Evolutionary conservation across 1,140 invertebrate species (phyloP), one percentile per base, ranked within the genome.

Genomic region (Batillaria attramentaria): DNA sequence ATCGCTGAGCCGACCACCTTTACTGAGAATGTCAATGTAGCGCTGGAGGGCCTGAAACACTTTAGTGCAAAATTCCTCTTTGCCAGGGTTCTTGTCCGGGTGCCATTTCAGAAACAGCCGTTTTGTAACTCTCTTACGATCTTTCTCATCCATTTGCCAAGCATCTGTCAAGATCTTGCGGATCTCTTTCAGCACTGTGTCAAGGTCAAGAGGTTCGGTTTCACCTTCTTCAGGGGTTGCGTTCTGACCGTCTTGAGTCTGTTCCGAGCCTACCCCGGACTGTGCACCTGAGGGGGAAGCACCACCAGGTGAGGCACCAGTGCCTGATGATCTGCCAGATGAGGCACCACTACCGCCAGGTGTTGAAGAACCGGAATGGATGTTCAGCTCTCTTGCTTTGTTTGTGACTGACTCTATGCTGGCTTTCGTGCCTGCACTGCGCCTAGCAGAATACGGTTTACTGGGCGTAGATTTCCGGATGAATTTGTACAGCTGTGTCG

Each of bases 31-130:
- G 2, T 69, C 31, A n/a, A 86, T 66, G 6, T 80, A 50, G 37
- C 37, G 65, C 35, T 81, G 70, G 31, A 87, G 86, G 69, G 77
- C 81, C 33, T 89, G 82, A 33, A 84, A 87, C 10, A 89, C 79
- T 65, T 84, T 78, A 2, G 79, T 86, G 28, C 84, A 81, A 35
- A 86, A 73, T 13, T 83, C 65, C 82, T 87, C 81, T 65, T 85
- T 79, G 1, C 80, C 86, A 35, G 69, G 65, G 79, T 90, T 90
- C 82, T 88, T 89, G 73, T 90, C 89, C 72, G 89, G 89, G 82
- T 90, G 88, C 87, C 87, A 90, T 76, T 87, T 84, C 35, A 87
- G 78, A 20, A 89, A 72, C 2, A 90, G 41, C 41, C 88, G 76
- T 78, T 88, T 88, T 13, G 87, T 81, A n/a, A 88, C 81, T 50